phyloP scores from a whole-genome alignment of 2,797 vertebrate genomes.

The Allobates femoralis region DNA sequence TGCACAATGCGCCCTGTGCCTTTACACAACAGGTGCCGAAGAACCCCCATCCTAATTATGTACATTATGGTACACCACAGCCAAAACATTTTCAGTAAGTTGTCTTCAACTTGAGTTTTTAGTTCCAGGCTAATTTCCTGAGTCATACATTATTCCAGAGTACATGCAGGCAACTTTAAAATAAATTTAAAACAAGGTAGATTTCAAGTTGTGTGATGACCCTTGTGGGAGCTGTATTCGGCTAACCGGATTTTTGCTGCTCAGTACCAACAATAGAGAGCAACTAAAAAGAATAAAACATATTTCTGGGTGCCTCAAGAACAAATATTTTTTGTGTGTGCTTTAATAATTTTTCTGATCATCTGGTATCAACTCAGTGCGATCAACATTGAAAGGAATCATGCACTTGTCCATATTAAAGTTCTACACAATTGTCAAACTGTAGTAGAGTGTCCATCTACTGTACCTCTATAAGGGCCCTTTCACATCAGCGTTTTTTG shows the following conservation, averaged over 20 bases:
- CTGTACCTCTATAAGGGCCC: no score
- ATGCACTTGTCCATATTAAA: no score
- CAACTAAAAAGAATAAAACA: no score
- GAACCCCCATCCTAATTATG: slow-evolving; percentile 33
- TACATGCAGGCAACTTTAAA: not conserved
- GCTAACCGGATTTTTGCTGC: no score
- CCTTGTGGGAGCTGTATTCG: no score
- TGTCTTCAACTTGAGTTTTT: not conserved
- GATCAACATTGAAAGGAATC: no score
- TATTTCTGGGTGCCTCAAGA: no score
- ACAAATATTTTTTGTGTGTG: not conserved
- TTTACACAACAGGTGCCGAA: slow-evolving; percentile 32
- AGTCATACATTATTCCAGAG: not conserved
- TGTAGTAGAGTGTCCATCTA: no score
- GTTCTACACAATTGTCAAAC: no score
- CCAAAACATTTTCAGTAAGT: slow-evolving; percentile 34
- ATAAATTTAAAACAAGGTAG: not conserved
- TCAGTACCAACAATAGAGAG: no score
- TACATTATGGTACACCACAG: slow-evolving; percentile 9
- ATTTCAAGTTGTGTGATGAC: no score
- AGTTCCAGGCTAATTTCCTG: not conserved
- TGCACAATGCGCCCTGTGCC: slow-evolving; percentile 3
- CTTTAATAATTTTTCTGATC: not conserved
- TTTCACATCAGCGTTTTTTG: no score
- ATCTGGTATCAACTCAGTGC: not conserved